These are phyloP conservation scores for Stichopus horrens DNA, from an alignment of 53 echinoderm and acorn worm species.

Conservation along the genomic window DNA sequence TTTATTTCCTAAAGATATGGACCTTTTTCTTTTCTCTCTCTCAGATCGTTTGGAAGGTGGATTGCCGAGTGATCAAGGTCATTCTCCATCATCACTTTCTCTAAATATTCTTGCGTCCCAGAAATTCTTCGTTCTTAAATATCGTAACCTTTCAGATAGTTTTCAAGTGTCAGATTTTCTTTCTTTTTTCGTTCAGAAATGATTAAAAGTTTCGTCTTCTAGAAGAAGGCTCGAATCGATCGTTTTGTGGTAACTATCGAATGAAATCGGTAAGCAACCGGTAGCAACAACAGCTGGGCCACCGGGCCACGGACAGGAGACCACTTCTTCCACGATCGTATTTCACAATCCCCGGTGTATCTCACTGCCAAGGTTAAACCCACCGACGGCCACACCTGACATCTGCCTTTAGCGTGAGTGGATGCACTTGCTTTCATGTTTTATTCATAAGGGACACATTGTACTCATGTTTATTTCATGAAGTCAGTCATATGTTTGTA, in stretches of 20 bases:
- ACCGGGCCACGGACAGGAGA: not conserved
- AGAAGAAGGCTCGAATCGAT: not conserved
- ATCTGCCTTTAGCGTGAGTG: not conserved
- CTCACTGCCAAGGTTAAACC: not conserved
- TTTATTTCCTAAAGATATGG: too few relatives aligned
- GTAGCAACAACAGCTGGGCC: not conserved
- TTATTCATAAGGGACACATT: conserved; percentile 32
- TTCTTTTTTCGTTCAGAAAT: too few relatives aligned
- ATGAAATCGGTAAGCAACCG: not conserved
- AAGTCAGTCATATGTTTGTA: conserved; percentile 1
- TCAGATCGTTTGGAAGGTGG: too few relatives aligned
- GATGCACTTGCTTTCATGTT: conserved; percentile 1
- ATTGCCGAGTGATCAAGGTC: too few relatives aligned
- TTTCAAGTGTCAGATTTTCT: too few relatives aligned
- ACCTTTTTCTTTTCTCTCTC: too few relatives aligned
- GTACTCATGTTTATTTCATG: conserved; percentile 14
- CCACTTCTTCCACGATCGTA: not conserved
- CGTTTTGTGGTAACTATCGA: not conserved
- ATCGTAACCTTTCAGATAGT: too few relatives aligned
- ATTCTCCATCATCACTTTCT: too few relatives aligned
- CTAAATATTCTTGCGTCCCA: too few relatives aligned
- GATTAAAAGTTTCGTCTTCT: too few relatives aligned
- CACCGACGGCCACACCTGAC: conserved; percentile 30
- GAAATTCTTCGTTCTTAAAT: too few relatives aligned
- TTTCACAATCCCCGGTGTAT: not conserved